phyloP scores from a whole-genome alignment of 2,797 vertebrate species.

The Rhinogobio ventralis region DNA sequence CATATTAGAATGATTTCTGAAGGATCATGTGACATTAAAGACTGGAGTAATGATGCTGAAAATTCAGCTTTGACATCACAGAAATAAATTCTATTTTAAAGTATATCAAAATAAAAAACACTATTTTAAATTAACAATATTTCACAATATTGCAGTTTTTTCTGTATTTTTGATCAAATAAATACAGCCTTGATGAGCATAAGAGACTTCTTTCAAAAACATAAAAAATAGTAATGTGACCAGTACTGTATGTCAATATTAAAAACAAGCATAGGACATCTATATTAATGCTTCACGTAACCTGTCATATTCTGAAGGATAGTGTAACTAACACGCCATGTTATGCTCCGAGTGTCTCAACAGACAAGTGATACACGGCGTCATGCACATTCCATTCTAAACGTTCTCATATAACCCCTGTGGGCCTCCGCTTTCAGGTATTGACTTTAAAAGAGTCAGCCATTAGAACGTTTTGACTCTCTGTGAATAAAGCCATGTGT shows the following conservation, averaged over 20 bases:
- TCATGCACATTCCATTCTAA: slow-evolving; percentile 48
- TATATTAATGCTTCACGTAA: slow-evolving; percentile 44
- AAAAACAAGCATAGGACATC: neutral
- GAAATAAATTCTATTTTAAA: too few species aligned
- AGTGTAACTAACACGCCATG: slow-evolving; percentile 37
- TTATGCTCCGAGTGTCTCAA: slow-evolving; percentile 25
- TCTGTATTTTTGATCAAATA: too few species aligned
- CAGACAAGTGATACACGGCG: slow-evolving; percentile 30
- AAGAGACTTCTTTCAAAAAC: too few species aligned
- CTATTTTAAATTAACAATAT: too few species aligned
- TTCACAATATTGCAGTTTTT: neutral
- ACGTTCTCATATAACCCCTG: slow-evolving; percentile 70
- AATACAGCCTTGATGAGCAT: too few species aligned
- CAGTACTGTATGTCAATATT: too few species aligned
- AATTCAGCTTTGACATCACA: too few species aligned
- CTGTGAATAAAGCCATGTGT: slow-evolving; percentile 29
- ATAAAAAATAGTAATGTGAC: too few species aligned
- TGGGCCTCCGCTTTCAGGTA: slow-evolving; percentile 73
- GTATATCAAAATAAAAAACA: too few species aligned
- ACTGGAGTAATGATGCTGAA: too few species aligned
- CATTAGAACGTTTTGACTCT: slow-evolving; percentile 29
- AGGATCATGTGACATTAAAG: too few species aligned
- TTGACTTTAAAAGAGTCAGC: slow-evolving; percentile 69
- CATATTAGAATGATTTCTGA: too few species aligned
- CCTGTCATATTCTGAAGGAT: slow-evolving; percentile 53